These are phyloP conservation scores for Clinocottus analis DNA, from an alignment of 2,113 vertebrate genomes.

Conservation along the genomic window DNA sequence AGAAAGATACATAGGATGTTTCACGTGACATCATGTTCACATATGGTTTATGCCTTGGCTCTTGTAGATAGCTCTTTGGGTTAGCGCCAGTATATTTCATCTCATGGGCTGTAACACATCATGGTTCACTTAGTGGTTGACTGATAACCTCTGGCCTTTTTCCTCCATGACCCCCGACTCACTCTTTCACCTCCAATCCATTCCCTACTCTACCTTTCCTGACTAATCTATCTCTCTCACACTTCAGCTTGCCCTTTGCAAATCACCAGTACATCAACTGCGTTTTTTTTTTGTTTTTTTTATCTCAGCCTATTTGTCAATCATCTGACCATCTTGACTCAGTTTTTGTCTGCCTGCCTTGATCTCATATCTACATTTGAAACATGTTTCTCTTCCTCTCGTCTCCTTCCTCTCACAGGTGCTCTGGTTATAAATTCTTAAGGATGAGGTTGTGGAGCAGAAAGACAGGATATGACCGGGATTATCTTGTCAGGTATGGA, in stretches of 20 bases:
- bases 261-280: slow-evolving; percentile 14
- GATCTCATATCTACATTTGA: slow-evolving; percentile 2
- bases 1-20: slow-evolving; percentile 1
- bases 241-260: slow-evolving; percentile 30
- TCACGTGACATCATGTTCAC: slow-evolving; percentile 31
- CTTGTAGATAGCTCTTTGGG: not conserved
- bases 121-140: slow-evolving; percentile 37
- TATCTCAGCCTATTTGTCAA: slow-evolving; percentile 47
- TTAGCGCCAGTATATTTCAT: slow-evolving; percentile 35
- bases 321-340: slow-evolving; percentile 10
- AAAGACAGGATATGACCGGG: slow-evolving; percentile 48
- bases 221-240: slow-evolving; percentile 43
- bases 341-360: slow-evolving; percentile 8
- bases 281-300: too few species aligned
- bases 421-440: slow-evolving; percentile 25
- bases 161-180: slow-evolving; percentile 18
- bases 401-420: slow-evolving; percentile 24
- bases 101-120: slow-evolving; percentile 39
- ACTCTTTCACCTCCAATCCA: slow-evolving; percentile 30
- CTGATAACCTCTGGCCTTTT: slow-evolving; percentile 59
- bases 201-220: slow-evolving; percentile 1
- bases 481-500: slow-evolving; percentile 70
- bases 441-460: slow-evolving; percentile 26
- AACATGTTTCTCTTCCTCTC: not conserved
- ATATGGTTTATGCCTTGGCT: slow-evolving; percentile 13